Conservation (phyloP, 2,888 invertebrate species). For the Entomobrya proxima region DNA sequence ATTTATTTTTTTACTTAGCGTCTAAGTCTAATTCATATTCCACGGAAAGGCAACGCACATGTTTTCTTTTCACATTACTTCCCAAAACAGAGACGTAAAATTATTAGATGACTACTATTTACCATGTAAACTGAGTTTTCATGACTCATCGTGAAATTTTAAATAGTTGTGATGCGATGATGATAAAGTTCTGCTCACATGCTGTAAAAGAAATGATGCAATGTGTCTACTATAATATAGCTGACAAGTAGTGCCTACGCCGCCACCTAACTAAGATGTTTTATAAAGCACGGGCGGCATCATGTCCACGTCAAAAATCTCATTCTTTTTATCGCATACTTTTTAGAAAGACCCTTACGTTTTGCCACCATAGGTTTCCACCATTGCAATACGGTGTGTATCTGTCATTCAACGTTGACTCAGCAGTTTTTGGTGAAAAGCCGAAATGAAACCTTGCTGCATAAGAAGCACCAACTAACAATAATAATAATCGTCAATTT, state of each 20-base stretch:
- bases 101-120: neutral
- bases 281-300: constrained; percentile 45
- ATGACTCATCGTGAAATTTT: constrained; percentile 48
- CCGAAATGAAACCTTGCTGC: constrained; percentile 62
- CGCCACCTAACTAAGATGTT: constrained; percentile 51
- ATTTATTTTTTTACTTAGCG: neutral
- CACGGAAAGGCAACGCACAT: neutral
- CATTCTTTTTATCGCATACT: constrained; percentile 6
- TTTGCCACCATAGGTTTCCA: constrained; percentile 44
- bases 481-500: constrained; percentile 66
- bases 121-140: constrained; percentile 1
- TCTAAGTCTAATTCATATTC: neutral
- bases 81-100: constrained; percentile 30
- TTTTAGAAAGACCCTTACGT: constrained; percentile 15
- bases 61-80: neutral
- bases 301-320: constrained; percentile 39
- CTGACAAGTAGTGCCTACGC: no score
- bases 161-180: neutral
- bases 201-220: constrained; percentile 34
- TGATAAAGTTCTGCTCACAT: neutral
- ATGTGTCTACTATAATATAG: neutral
- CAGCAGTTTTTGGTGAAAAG: constrained; percentile 69
- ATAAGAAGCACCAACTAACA: constrained; percentile 54
- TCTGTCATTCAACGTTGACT: constrained; percentile 65
- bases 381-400: constrained; percentile 27